Evolutionary conservation across 2,888 invertebrate species (phyloP), one percentile per base, ranked within the genome.

Genomic region (Brachylomia viminalis): DNA sequence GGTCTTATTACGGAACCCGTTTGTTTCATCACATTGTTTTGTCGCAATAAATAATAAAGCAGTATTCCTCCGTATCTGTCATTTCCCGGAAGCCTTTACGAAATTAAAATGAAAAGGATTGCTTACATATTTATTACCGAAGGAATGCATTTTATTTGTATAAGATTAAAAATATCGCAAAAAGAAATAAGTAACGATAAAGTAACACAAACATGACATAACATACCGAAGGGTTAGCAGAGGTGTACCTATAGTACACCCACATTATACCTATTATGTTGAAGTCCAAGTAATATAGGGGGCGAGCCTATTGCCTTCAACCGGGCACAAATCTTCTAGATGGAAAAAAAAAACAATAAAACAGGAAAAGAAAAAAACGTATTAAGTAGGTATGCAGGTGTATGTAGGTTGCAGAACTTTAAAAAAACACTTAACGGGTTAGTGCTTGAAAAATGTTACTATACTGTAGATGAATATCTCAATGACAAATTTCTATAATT

Each of bases 1-100:
- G 45, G 72, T 54, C 30, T 20, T 30, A 13, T 54, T 72, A 58
- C n/a, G 72, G 72, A 72, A 72, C 42, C 30, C 72, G 23, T 72
- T 17, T 23, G 30, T 52, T 71, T 8, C 23, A 17, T 17, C 8
- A 52, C 1, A 30, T 8, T 52, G 8, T 71, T 72, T 17, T n/a
- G 30, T 17, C 13, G 3, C 7, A 72, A 42, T 38, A 27, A 27
- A 23, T 42, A 42, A 42, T 8, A 27, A 23, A 17, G 17, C 23
- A 42, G 23, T 17, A 56, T 47, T 47, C 38, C 17, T 27, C 17
- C 7, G 10, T 11, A 11, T 23, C 17, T 73, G 20, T 20, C 11
- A 54, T 42, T 42, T 71, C 10, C 23, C 20, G 30, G 17, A 62
- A 72, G 33, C 8, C 15, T 79, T 47, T 49, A n/a, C 49, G 23